Evolutionary conservation across 2,797 vertebrate species (phyloP).

Genomic region (Periophthalmus magnuspinnatus): DNA sequence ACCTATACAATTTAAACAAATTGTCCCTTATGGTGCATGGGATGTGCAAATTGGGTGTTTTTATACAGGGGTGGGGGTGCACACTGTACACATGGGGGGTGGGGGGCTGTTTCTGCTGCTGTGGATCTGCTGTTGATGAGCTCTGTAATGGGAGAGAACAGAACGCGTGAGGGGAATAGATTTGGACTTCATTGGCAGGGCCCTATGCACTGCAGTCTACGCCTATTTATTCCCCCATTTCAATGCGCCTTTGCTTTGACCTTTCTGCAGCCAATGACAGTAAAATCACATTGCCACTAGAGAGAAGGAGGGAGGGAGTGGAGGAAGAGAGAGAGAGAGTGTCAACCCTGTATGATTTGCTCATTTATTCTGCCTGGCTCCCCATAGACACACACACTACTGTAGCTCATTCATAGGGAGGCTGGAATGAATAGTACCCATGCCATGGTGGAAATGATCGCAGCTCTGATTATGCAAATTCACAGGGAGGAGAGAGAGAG

Average conservation of each 20-base stretch:
- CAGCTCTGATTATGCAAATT: conserved; percentile 65
- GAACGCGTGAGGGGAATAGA: conserved; percentile 72
- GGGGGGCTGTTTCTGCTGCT: conserved; percentile 53
- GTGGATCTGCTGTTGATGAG: conserved; percentile 76
- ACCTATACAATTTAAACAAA: conserved; percentile 53
- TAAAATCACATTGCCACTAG: conserved; percentile 56
- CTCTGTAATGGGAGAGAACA: conserved; percentile 74
- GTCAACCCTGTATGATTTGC: conserved; percentile 52
- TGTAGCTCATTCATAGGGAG: conserved; percentile 21
- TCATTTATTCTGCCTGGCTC: conserved; percentile 51
- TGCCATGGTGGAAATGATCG: conserved; percentile 57
- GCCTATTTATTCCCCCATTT: conserved; percentile 67
- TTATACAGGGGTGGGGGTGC: conserved; percentile 10
- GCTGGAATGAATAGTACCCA: conserved; percentile 53
- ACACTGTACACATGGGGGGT: conserved; percentile 60
- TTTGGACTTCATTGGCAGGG: conserved; percentile 68
- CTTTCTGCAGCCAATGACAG: conserved; percentile 73
- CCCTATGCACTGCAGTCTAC: conserved; percentile 51
- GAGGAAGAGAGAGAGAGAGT: conserved; percentile 31
- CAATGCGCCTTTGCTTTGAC: conserved; percentile 68
- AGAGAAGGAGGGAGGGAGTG: conserved; percentile 51
- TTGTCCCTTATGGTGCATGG: conserved; percentile 35
- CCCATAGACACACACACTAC: conserved; percentile 25
- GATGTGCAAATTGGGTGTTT: conserved; percentile 42
- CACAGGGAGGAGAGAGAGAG: conserved; percentile 12